These are phyloP conservation scores for Minunthozetes semirufus DNA, from an alignment of 2,888 invertebrate genomes.

Conservation along the genomic window DNA sequence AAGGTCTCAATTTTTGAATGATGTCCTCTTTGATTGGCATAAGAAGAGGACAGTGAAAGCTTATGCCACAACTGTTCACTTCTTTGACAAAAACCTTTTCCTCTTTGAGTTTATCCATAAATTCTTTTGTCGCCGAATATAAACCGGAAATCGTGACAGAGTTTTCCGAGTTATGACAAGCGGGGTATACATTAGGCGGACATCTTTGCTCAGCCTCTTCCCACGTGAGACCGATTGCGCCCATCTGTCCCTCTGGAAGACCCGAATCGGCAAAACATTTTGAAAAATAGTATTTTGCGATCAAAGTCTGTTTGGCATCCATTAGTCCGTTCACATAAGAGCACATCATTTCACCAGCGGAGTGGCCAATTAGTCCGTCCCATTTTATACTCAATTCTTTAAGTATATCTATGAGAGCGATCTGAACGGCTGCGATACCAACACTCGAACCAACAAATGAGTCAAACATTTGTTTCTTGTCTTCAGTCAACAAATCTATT, in stretches of 20 bases:
- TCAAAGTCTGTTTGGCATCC: conserved; percentile 52
- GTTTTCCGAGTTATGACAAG: conserved; percentile 52
- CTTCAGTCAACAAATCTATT: conserved; percentile 67
- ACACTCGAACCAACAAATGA: conserved; percentile 70
- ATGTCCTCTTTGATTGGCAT: conserved; percentile 74
- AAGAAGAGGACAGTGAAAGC: conserved; percentile 75
- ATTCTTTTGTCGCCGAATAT: conserved; percentile 40
- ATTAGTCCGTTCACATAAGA: conserved; percentile 54
- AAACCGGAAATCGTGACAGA: conserved; percentile 48
- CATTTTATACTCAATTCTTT: conserved; percentile 48
- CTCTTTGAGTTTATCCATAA: conserved; percentile 38
- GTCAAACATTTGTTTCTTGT: conserved; percentile 76
- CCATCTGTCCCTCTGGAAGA: conserved; percentile 45
- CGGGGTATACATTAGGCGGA: conserved; percentile 47
- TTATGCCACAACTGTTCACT: background rate
- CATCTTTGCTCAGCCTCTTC: conserved; percentile 45
- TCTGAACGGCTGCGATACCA: conserved; percentile 53
- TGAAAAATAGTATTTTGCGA: conserved; percentile 53
- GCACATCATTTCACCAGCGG: conserved; percentile 54
- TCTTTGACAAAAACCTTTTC: conserved; percentile 45
- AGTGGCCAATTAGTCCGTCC: conserved; percentile 54
- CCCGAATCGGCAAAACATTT: conserved; percentile 45
- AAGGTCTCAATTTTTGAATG: conserved; percentile 43
- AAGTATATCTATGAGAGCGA: conserved; percentile 42
- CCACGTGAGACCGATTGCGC: conserved; percentile 48